Percentiles rank a stretch among this genome's conserved stretches.
Conservation (phyloP, 1,140 invertebrate genomes). For the Pseudomyrmex flavicornis region DNA sequence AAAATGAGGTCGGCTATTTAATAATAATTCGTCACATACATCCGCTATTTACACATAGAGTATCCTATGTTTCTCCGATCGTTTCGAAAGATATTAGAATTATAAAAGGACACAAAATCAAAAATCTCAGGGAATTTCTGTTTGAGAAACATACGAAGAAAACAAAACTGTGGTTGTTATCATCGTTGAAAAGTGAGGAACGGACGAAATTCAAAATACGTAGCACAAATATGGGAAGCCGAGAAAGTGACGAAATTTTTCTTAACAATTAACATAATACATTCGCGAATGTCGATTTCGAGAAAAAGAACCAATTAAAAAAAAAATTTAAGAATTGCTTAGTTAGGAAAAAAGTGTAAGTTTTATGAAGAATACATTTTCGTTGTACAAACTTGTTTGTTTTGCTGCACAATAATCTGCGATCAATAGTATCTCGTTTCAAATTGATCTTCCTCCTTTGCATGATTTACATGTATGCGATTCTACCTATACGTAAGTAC, state of each 20-base stretch:
- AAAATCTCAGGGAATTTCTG: slow-evolving; percentile 53
- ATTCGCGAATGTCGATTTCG: slow-evolving; percentile 29
- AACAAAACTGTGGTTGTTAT: slow-evolving; percentile 22
- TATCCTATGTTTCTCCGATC: slow-evolving; percentile 9
- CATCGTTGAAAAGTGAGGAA: slow-evolving; percentile 2
- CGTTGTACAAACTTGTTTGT: slow-evolving; percentile 62
- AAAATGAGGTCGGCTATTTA: slow-evolving; percentile 8
- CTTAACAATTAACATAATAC: slow-evolving; percentile 25
- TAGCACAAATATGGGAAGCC: neutral
- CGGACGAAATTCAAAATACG: neutral
- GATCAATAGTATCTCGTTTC: slow-evolving; percentile 67
- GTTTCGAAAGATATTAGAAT: slow-evolving; percentile 17
- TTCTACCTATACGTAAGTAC: slow-evolving; percentile 65
- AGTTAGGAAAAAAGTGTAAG: slow-evolving; percentile 22
- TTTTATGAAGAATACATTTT: slow-evolving; percentile 17
- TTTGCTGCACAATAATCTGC: slow-evolving; percentile 70
- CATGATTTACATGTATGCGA: slow-evolving; percentile 65
- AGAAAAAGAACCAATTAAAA: slow-evolving; percentile 42
- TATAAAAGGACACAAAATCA: slow-evolving; percentile 52
- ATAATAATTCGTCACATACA: neutral
- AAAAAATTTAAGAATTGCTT: slow-evolving; percentile 24
- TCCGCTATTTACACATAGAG: neutral
- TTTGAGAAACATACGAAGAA: slow-evolving; percentile 33
- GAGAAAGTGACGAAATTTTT: slow-evolving; percentile 36
- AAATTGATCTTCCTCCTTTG: slow-evolving; percentile 72